Evolutionary conservation across 1,140 invertebrate genomes (phyloP).

Genomic region (Zelostemma sp.): DNA sequence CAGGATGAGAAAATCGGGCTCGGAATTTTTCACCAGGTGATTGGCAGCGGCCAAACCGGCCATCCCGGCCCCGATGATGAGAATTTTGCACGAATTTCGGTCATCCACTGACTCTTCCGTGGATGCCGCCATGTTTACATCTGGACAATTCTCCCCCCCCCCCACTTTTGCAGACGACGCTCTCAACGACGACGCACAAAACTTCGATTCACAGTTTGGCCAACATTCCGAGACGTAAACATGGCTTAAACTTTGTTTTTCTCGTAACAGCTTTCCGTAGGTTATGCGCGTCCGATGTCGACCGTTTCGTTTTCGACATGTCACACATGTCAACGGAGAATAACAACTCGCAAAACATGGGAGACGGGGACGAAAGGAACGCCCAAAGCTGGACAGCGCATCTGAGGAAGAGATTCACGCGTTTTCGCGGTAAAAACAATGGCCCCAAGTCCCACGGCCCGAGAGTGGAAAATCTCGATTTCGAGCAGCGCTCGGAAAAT

Average conservation of each 20-base stretch:
- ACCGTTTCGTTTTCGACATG: constrained; percentile 24
- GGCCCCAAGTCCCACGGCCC: constrained; percentile 10
- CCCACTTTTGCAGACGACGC: no score
- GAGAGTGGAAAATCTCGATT: constrained; percentile 38
- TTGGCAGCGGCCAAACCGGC: constrained; percentile 88
- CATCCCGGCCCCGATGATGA: constrained; percentile 90
- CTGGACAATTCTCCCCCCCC: no score
- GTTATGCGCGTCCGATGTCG: constrained; percentile 48
- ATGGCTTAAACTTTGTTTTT: no score
- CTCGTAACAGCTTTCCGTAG: constrained; percentile 49
- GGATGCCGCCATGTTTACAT: constrained; percentile 65
- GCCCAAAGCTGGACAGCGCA: constrained; percentile 20
- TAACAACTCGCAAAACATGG: constrained; percentile 28
- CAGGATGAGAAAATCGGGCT: constrained; percentile 83
- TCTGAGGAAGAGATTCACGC: constrained; percentile 40
- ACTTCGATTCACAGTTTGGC: no score
- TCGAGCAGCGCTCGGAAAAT: constrained; percentile 8
- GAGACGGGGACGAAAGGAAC: constrained; percentile 14
- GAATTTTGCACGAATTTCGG: constrained; percentile 74
- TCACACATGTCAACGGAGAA: constrained; percentile 47
- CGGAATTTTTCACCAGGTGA: constrained; percentile 84
- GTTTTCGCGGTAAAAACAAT: constrained; percentile 37
- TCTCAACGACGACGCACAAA: no score
- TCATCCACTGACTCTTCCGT: constrained; percentile 59
- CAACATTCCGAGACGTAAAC: no score